These are phyloP conservation scores for Cerastis rubricosa DNA, from an alignment of 2,888 invertebrate genomes.

Conservation along the genomic window DNA sequence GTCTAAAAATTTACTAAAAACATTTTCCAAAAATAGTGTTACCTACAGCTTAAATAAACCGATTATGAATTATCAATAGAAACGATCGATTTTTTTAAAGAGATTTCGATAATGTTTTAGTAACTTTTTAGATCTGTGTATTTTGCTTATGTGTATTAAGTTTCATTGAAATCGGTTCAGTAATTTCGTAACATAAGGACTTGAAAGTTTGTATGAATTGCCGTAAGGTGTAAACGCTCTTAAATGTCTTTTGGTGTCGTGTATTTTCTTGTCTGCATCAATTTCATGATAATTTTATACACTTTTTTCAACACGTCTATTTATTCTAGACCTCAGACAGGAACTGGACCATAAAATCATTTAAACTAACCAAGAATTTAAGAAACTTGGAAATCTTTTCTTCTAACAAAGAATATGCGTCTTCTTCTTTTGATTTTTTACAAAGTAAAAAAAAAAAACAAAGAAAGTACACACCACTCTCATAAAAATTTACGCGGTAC, in stretches of 20 bases:
- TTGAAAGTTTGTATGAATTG: too few relatives aligned
- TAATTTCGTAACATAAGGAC: too few relatives aligned
- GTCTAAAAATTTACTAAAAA: too few relatives aligned
- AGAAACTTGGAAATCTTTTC: background rate
- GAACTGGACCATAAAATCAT: background rate
- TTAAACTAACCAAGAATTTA: background rate
- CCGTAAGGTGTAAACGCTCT: too few relatives aligned
- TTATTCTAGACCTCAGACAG: background rate
- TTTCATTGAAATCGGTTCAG: too few relatives aligned
- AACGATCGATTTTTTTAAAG: too few relatives aligned
- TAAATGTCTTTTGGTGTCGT: background rate
- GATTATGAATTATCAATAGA: too few relatives aligned
- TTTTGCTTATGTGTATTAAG: too few relatives aligned
- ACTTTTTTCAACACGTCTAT: background rate
- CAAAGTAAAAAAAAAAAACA: slow-evolving; percentile 9
- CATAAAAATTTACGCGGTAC: slow-evolving; percentile 49
- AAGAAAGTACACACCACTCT: slow-evolving; percentile 13
- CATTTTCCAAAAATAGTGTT: too few relatives aligned
- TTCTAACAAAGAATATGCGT: background rate
- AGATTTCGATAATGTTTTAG: too few relatives aligned
- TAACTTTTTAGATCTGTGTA: too few relatives aligned
- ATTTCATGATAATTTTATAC: background rate
- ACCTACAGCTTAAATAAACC: too few relatives aligned
- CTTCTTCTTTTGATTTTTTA: background rate
- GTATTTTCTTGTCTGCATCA: background rate